Base-by-base conservation (phyloP, 2,797 vertebrate species). In the Semaprochilodus insignis region DNA sequence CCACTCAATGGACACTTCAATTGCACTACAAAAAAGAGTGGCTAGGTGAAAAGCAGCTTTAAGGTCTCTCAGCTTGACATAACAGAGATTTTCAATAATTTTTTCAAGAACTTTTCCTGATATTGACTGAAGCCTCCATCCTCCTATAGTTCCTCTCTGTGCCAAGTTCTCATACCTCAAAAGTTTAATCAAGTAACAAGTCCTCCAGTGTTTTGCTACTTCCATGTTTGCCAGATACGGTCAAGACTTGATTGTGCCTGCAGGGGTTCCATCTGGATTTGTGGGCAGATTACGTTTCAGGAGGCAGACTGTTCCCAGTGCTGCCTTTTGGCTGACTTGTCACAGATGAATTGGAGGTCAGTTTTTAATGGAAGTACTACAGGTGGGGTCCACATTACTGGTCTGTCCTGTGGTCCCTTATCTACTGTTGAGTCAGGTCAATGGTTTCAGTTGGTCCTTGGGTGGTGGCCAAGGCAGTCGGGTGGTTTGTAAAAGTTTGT, bases 351-450 rank as follows among this genome's bases (percentile, higher is more conserved):
- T 16, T 63, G 69, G 51, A 51, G 44, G 31, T 31, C 31, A 31
- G 31, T 31, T 31, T 31, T 31, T 31, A 31, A 19, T 48, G 36
- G n/a, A 2, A 51, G 54, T 36, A 36, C 36, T 57, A 40, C 72
- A 59, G 54, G 31, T 57, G 69, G 25, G 44, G 44, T 71, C n/a
- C 21, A 71, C 44, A 71, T 51, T 25, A 74, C 51, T 31, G 71
- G 14, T 74, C 19, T 54, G 25, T 36, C 16, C 72, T 36, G 54
- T 4, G n/a, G n/a, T n/a, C n/a, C n/a, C n/a, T 54, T n/a, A 36
- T 40, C 7, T 40, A 17, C 31, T 36, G 31, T 40, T 7, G 19
- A 7, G 19, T 3, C 6, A 3, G 23, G 23, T 16, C 67, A 54
- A 19, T 21, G 14, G 25, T 55, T 57, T 55, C 52, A 74, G 25